Evolutionary conservation across 2,888 invertebrate species (phyloP).

Genomic region (Craniophora ligustri): DNA sequence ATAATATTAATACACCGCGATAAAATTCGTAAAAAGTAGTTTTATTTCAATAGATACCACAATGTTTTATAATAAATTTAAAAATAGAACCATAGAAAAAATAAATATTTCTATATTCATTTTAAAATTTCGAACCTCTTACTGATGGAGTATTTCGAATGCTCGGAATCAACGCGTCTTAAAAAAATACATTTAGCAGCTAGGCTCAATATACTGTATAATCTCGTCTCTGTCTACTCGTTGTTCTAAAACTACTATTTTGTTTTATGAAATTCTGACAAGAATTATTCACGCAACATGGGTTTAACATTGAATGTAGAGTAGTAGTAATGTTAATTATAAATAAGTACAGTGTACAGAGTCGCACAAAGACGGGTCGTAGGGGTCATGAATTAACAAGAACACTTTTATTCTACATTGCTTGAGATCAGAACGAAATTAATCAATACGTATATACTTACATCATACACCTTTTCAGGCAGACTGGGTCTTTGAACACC

Average conservation of each 20-base stretch:
- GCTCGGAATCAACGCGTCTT: too few species aligned
- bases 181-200: too few species aligned
- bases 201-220: constrained; percentile 11
- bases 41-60: too few species aligned
- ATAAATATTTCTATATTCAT: neutral
- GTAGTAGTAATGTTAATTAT: constrained; percentile 33
- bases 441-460: neutral
- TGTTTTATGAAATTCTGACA: constrained; percentile 33
- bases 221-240: constrained; percentile 5
- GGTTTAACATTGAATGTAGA: constrained; percentile 30
- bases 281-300: constrained; percentile 31
- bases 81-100: too few species aligned
- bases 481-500: too few species aligned
- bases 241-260: constrained; percentile 19
- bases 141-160: neutral
- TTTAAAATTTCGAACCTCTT: neutral
- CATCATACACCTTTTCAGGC: neutral
- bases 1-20: too few species aligned
- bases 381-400: constrained; percentile 16
- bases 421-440: neutral
- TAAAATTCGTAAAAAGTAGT: too few species aligned
- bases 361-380: neutral
- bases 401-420: constrained; percentile 17
- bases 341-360: constrained; percentile 26
- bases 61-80: too few species aligned